Conservation (phyloP, 2,888 invertebrate genomes). For the Hyposoter didymator region DNA sequence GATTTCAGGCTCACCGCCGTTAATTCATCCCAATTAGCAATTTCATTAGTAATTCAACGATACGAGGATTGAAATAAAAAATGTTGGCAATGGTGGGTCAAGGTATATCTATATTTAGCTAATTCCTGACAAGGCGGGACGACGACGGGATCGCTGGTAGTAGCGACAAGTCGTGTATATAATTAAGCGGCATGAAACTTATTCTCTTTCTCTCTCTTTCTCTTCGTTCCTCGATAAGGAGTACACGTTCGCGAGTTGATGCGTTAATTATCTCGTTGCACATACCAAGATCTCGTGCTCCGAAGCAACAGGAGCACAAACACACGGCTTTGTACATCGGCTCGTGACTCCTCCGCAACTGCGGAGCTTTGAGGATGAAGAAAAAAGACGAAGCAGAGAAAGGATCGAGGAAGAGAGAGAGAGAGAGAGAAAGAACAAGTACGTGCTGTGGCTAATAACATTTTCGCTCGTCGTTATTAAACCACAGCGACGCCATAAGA, state of each 20-base stretch:
- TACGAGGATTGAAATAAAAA: slow-evolving; percentile 54
- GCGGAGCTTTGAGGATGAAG: slow-evolving; percentile 42
- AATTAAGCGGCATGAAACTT: slow-evolving; percentile 67
- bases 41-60: slow-evolving; percentile 59
- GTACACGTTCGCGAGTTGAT: slow-evolving; percentile 66
- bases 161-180: slow-evolving; percentile 69
- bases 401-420: slow-evolving; percentile 46
- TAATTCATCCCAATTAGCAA: slow-evolving; percentile 58
- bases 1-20: slow-evolving; percentile 44
- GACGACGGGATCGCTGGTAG: slow-evolving; percentile 63
- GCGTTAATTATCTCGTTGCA: slow-evolving; percentile 69
- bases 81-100: slow-evolving; percentile 10
- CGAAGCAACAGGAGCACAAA: slow-evolving; percentile 59
- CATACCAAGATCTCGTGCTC: slow-evolving; percentile 54
- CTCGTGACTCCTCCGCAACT: slow-evolving; percentile 56
- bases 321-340: slow-evolving; percentile 51
- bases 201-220: slow-evolving; percentile 1
- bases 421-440: slow-evolving; percentile 53
- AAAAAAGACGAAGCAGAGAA: slow-evolving; percentile 13
- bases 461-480: slow-evolving; percentile 69
- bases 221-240: slow-evolving; percentile 63
- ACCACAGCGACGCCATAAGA: slow-evolving; percentile 47
- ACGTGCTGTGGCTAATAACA: slow-evolving; percentile 69
- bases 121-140: slow-evolving; percentile 62
- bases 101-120: slow-evolving; percentile 43